phyloP scores from a whole-genome alignment of 2,888 invertebrate genomes.

The Alitta virens region DNA sequence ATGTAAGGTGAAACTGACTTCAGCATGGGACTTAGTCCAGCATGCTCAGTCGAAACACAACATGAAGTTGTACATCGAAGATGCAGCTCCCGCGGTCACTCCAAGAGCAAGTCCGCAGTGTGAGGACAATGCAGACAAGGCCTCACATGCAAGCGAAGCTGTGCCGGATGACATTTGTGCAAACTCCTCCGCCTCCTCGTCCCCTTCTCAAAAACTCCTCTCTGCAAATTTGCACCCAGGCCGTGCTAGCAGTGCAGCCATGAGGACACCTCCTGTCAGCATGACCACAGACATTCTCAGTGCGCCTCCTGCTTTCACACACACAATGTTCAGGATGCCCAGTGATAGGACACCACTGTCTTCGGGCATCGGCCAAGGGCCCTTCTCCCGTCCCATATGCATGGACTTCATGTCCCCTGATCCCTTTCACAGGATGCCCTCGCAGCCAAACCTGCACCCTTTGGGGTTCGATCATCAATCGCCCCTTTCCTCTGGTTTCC shows the following conservation, averaged over 20 bases:
- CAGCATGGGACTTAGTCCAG: conserved; percentile 85
- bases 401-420: conserved; percentile 13
- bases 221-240: background rate
- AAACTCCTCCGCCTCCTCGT: background rate
- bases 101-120: background rate
- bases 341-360: conserved; percentile 45
- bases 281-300: conserved; percentile 1
- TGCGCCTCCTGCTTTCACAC: conserved; percentile 14
- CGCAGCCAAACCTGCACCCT: background rate
- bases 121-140: conserved; percentile 1
- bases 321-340: conserved; percentile 17
- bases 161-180: background rate
- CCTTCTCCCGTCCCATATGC: conserved; percentile 70
- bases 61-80: conserved; percentile 85
- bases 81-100: conserved; percentile 35
- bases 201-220: background rate
- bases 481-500: conserved; percentile 5
- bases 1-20: conserved; percentile 73
- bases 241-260: background rate
- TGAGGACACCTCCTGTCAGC: conserved; percentile 5
- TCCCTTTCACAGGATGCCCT: conserved; percentile 18
- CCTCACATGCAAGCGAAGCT: conserved; percentile 2
- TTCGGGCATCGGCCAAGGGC: conserved; percentile 55
- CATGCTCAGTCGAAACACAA: conserved; percentile 94
- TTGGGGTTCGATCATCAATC: conserved; percentile 14